Conservation (phyloP, 2,797 vertebrate species). For the Dendrocincla fuliginosa region DNA sequence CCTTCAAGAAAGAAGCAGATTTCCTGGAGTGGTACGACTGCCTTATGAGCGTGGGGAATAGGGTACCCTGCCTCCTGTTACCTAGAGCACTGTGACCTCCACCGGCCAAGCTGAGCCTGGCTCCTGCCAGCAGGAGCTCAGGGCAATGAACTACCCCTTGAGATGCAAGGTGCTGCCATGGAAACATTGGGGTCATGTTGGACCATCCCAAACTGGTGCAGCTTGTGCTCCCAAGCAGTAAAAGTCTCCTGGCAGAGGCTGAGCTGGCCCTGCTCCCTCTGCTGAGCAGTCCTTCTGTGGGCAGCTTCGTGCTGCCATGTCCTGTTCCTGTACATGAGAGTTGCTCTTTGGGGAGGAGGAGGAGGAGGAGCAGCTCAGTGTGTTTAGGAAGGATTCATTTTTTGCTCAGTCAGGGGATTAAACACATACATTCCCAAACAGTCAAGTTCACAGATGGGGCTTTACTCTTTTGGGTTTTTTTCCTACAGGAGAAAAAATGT, state of each 20-base stretch:
- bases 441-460: neutral
- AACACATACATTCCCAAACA: neutral
- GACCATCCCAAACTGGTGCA: conserved; percentile 4
- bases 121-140: neutral
- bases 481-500: neutral
- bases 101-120: conserved; percentile 2
- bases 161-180: neutral
- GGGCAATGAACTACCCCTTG: neutral
- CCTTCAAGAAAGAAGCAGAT: neutral
- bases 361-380: neutral
- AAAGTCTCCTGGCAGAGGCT: neutral
- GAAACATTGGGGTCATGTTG: neutral
- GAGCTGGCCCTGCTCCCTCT: neutral
- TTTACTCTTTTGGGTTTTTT: neutral
- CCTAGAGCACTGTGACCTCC: conserved; percentile 53
- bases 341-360: neutral
- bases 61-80: conserved; percentile 35
- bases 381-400: neutral
- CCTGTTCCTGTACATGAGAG: neutral
- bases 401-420: neutral
- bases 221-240: conserved; percentile 12
- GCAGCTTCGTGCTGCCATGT: neutral
- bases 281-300: neutral
- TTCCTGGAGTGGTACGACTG: neutral
- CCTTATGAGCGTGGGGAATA: conserved; percentile 8